These are phyloP conservation scores for Zoanthus solanderi DNA, from an alignment of 92 coral and sea anemone species.

Conservation along the genomic window DNA sequence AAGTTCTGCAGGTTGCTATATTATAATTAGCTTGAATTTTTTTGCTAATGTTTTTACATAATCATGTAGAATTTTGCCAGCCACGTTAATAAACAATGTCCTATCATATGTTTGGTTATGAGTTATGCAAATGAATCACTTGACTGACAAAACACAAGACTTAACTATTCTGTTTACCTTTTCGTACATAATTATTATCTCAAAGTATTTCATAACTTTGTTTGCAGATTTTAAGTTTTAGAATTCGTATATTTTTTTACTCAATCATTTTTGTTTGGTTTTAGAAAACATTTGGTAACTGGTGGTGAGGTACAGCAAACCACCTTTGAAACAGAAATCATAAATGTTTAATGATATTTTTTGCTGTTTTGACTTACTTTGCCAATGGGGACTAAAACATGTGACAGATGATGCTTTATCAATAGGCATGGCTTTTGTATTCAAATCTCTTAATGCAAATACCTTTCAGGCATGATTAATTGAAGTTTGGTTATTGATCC, in stretches of 20 bases:
- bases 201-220: neutral
- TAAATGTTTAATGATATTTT: slow-evolving; percentile 31
- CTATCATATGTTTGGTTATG: slow-evolving; percentile 27
- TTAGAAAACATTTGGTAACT: neutral
- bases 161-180: neutral
- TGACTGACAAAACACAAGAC: neutral
- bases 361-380: slow-evolving; percentile 20
- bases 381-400: slow-evolving; percentile 21
- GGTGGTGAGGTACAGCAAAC: neutral
- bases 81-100: neutral
- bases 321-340: neutral
- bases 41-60: too few relatives aligned
- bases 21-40: too few relatives aligned
- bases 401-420: neutral
- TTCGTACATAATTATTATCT: neutral
- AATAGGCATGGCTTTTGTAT: slow-evolving; percentile 16
- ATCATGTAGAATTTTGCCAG: neutral
- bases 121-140: slow-evolving; percentile 36
- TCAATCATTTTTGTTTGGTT: too few relatives aligned
- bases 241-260: neutral
- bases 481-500: neutral
- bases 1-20: too few relatives aligned
- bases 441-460: slow-evolving; percentile 15
- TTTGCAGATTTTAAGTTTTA: neutral
- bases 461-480: neutral